phyloP scores from a whole-genome alignment of 2,888 invertebrate genomes.

The Diadegma fenestrale region DNA sequence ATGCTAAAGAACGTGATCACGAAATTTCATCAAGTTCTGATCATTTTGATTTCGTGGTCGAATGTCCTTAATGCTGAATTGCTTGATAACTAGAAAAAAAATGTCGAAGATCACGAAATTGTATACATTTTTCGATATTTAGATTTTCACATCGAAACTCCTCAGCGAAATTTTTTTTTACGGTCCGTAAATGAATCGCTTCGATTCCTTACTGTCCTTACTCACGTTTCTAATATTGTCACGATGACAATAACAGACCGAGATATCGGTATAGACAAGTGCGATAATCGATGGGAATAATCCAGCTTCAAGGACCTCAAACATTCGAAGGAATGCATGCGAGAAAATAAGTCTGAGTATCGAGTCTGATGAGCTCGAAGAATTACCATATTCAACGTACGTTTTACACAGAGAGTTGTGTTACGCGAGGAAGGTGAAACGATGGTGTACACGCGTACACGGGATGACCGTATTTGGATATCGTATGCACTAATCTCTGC shows the following conservation, averaged over 20 bases:
- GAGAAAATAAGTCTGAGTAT: conserved; percentile 67
- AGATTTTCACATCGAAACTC: too few species aligned
- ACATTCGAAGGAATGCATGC: background rate
- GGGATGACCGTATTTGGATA: conserved; percentile 79
- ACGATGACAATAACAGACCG: background rate
- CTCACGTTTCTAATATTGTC: background rate
- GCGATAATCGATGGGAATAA: conserved; percentile 52
- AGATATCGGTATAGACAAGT: conserved; percentile 61
- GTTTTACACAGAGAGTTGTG: conserved; percentile 73
- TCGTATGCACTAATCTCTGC: conserved; percentile 49
- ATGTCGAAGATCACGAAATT: too few species aligned
- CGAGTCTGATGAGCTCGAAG: conserved; percentile 79
- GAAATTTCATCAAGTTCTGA: too few species aligned
- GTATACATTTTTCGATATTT: too few species aligned
- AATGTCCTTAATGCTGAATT: too few species aligned
- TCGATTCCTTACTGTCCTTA: background rate
- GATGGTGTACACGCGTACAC: conserved; percentile 43
- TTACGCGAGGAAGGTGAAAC: conserved; percentile 74
- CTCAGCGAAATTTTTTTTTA: too few species aligned
- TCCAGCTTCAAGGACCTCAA: conserved; percentile 76
- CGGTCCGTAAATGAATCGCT: background rate
- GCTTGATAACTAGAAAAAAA: too few species aligned
- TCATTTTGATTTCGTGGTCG: too few species aligned
- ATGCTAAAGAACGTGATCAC: too few species aligned
- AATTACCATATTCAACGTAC: conserved; percentile 83